Conservation (phyloP, 2,888 invertebrate species). For the Aethes cnicana region DNA sequence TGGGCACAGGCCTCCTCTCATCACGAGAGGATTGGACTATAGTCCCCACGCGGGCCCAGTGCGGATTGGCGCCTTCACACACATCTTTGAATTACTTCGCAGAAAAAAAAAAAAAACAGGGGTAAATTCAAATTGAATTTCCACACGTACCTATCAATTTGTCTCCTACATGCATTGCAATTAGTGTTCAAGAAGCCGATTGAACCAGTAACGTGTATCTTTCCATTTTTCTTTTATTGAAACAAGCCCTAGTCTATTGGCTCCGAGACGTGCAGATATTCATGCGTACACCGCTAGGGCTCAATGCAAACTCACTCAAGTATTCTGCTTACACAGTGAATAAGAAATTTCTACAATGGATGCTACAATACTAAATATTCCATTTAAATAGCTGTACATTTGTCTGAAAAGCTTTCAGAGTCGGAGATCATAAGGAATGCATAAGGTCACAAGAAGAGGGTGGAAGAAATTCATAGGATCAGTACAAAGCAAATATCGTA, state of each 20-base stretch:
- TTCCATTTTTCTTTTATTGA: constrained; percentile 9
- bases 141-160: no score
- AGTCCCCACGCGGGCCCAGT: no score
- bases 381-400: constrained; percentile 72
- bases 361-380: constrained; percentile 72
- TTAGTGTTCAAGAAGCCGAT: no score
- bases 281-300: constrained; percentile 44
- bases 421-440: constrained; percentile 67
- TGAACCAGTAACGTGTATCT: not conserved
- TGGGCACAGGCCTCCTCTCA: no score
- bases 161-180: no score
- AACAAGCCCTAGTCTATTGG: constrained; percentile 1
- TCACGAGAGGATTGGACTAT: no score
- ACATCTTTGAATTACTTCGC: no score
- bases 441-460: constrained; percentile 52
- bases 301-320: constrained; percentile 49
- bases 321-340: constrained; percentile 67
- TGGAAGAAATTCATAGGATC: constrained; percentile 43
- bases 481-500: constrained; percentile 45
- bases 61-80: no score
- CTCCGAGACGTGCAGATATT: constrained; percentile 3
- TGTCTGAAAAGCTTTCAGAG: constrained; percentile 68
- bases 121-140: no score
- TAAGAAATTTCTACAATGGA: constrained; percentile 69
- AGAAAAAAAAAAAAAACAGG: no score